A percentile compares a stretch with the other conserved stretches of the same genome.
Conservation (phyloP, 2,113 vertebrate species). For the Ochotona princeps region DNA sequence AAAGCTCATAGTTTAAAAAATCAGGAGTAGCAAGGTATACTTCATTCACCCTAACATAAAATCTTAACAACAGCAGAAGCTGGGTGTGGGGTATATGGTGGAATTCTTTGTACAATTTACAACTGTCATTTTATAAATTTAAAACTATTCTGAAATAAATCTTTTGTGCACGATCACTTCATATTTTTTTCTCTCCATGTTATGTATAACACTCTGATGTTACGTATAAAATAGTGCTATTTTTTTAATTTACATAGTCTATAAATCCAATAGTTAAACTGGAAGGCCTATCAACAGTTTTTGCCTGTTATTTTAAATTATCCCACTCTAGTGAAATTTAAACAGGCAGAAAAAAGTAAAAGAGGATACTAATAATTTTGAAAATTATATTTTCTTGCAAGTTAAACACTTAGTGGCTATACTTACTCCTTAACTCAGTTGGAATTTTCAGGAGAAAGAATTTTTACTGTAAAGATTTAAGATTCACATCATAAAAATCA, state of each 20-base stretch:
- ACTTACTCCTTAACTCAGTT: neutral
- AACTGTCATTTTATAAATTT: too few species aligned
- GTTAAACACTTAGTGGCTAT: neutral
- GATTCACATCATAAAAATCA: too few species aligned
- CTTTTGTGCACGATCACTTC: neutral
- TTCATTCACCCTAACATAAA: too few species aligned
- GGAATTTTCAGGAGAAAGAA: neutral
- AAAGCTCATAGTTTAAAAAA: too few species aligned
- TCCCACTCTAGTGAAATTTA: neutral
- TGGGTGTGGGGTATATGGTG: too few species aligned
- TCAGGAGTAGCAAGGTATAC: too few species aligned
- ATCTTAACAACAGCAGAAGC: too few species aligned
- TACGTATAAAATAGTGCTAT: slow-evolving; percentile 4
- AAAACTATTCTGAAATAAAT: too few species aligned
- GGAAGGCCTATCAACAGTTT: neutral
- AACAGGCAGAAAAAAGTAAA: slow-evolving; percentile 12
- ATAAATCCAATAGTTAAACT: slow-evolving; percentile 39
- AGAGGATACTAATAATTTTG: neutral
- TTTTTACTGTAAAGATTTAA: too few species aligned
- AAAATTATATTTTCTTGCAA: slow-evolving; percentile 24
- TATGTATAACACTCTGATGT: slow-evolving; percentile 38
- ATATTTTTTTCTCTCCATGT: neutral
- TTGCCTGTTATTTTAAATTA: too few species aligned
- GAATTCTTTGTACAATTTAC: too few species aligned
- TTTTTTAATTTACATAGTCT: slow-evolving; percentile 31